These are phyloP conservation scores for Alethe castanea DNA, from an alignment of 2,113 vertebrate species.

Conservation along the genomic window DNA sequence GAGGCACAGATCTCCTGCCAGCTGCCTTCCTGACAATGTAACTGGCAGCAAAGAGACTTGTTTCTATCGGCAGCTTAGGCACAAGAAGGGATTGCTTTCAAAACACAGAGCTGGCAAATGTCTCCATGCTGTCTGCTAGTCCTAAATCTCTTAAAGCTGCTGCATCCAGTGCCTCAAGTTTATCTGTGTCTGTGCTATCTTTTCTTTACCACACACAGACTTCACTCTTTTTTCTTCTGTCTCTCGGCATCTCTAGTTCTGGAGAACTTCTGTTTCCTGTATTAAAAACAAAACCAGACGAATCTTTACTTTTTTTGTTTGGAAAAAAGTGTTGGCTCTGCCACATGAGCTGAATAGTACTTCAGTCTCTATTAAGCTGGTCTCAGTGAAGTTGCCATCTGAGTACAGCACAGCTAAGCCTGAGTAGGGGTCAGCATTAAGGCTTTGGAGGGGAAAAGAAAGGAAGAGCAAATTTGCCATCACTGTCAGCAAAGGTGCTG, in stretches of 20 bases:
- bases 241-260: not conserved
- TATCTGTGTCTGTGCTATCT: not conserved
- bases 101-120: not conserved
- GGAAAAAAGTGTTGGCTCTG: not conserved
- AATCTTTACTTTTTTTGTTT: not conserved
- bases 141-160: not conserved
- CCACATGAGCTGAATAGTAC: not conserved
- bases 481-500: not conserved
- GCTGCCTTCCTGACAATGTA: not conserved
- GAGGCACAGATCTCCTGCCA: constrained; percentile 9
- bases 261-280: not conserved
- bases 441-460: not conserved
- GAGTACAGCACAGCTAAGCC: not conserved
- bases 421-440: not conserved
- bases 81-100: not conserved
- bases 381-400: not conserved
- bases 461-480: not conserved
- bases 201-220: not conserved
- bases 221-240: not conserved
- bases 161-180: not conserved
- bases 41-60: not conserved
- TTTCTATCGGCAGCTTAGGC: not conserved
- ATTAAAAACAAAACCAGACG: not conserved
- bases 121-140: not conserved
- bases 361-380: not conserved